A percentile compares a stretch with the other conserved stretches of the same genome.
Evolutionary conservation across 2,797 vertebrate species (phyloP).

Genomic region (Eremophila alpestris): DNA sequence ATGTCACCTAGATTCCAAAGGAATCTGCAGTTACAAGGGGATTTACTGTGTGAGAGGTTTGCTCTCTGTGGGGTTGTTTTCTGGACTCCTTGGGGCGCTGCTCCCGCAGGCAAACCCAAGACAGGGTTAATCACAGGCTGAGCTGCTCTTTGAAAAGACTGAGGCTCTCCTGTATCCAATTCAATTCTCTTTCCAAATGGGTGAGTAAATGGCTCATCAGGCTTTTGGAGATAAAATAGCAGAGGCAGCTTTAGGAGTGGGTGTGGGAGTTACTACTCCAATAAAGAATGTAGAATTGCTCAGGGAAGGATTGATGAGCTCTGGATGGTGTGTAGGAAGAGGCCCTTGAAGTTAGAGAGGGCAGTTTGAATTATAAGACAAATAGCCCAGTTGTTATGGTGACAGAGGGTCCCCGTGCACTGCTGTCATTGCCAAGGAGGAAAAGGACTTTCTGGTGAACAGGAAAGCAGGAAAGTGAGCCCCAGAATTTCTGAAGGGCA

Average conservation of each 20-base stretch:
- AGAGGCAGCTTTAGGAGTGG: background rate
- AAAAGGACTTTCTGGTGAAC: background rate
- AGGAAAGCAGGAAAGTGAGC: background rate
- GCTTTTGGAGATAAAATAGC: background rate
- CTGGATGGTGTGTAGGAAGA: slow-evolving; percentile 9
- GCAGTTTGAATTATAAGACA: background rate
- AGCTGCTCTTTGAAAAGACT: background rate
- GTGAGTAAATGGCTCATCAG: background rate
- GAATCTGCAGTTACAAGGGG: background rate
- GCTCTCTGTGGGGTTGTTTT: background rate
- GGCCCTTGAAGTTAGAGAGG: slow-evolving; percentile 13
- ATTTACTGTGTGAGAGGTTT: background rate
- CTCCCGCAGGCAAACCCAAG: background rate
- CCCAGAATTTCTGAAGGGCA: background rate
- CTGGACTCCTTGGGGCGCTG: background rate
- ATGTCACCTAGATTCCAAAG: background rate
- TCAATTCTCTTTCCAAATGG: background rate
- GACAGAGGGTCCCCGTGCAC: background rate
- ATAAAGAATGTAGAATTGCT: background rate
- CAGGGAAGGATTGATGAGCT: slow-evolving; percentile 32
- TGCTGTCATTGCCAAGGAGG: background rate
- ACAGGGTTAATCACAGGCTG: background rate
- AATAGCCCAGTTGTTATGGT: slow-evolving; percentile 10
- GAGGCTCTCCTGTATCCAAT: background rate
- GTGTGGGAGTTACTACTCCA: background rate